Conservation (phyloP, 1,140 invertebrate genomes). For the Penaeus japonicus region DNA sequence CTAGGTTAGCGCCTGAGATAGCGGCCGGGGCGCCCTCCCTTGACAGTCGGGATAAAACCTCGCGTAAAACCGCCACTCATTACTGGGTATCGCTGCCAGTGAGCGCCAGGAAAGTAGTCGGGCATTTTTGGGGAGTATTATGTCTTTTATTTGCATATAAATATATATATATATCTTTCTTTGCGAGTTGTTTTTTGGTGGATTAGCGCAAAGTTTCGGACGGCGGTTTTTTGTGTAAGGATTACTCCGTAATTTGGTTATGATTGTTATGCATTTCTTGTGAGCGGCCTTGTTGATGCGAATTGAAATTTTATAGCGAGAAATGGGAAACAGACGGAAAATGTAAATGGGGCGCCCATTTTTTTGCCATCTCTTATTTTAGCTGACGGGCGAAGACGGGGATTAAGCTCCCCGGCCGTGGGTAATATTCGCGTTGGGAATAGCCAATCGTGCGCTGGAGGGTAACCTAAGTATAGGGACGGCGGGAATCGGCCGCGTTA, state of each 20-base stretch:
- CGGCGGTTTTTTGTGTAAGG: not conserved
- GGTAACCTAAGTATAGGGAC: too few species aligned
- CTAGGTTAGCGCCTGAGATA: too few species aligned
- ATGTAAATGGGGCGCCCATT: not conserved
- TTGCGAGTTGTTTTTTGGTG: not conserved
- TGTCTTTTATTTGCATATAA: too few species aligned
- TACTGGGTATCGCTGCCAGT: too few species aligned
- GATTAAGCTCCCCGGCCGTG: not conserved
- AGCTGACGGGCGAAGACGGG: not conserved
- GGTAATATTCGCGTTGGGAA: not conserved
- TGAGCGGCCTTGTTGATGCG: not conserved
- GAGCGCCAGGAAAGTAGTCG: too few species aligned
- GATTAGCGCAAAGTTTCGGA: not conserved
- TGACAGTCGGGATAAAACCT: too few species aligned
- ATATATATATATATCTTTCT: too few species aligned
- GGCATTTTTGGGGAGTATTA: too few species aligned
- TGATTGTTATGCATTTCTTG: not conserved
- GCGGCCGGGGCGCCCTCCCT: too few species aligned
- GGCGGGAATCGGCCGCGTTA: too few species aligned
- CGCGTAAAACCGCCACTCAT: too few species aligned
- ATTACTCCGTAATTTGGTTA: conserved; percentile 14
- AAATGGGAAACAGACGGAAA: conserved; percentile 27
- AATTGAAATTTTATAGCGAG: conserved; percentile 37
- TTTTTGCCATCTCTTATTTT: not conserved
- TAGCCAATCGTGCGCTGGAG: not conserved